Conservation (phyloP, 1,140 invertebrate species). For the Amphibalanus amphitrite region DNA sequence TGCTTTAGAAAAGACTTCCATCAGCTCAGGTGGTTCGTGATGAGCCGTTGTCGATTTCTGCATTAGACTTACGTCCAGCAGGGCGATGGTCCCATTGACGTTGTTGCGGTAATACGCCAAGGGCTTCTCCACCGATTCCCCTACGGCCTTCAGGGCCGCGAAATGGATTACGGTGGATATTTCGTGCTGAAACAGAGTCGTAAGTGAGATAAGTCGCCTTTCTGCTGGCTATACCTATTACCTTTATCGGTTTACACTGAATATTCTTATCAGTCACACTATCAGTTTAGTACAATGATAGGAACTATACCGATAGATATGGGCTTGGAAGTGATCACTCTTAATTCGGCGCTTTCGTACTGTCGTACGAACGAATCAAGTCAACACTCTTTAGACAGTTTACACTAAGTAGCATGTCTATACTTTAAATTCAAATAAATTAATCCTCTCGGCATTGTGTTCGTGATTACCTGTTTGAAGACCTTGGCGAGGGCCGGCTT, state of each 20-base stretch:
- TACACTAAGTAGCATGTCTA: background rate
- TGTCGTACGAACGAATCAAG: conserved; percentile 10
- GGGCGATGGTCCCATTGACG: conserved; percentile 71
- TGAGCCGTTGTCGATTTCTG: too few species aligned
- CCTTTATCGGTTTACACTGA: background rate
- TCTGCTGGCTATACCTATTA: too few species aligned
- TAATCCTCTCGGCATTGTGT: too few species aligned
- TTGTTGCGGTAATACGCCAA: conserved; percentile 85
- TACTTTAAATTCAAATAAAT: conserved; percentile 2
- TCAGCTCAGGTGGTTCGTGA: too few species aligned
- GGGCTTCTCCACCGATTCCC: conserved; percentile 83
- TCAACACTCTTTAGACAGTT: background rate
- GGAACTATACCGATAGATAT: background rate
- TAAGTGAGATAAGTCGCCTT: too few species aligned
- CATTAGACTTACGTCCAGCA: conserved; percentile 67
- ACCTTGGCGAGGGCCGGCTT: conserved; percentile 42
- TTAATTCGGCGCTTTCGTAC: background rate
- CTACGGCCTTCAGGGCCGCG: conserved; percentile 22
- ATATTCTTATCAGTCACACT: background rate
- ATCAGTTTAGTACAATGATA: background rate
- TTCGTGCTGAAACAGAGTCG: background rate
- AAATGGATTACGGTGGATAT: background rate
- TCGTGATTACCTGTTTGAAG: conserved; percentile 59
- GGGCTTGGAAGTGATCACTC: background rate
- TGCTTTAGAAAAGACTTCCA: too few species aligned